Base-by-base conservation (phyloP, 1,140 invertebrate genomes). In the Zaprionus capensis region DNA sequence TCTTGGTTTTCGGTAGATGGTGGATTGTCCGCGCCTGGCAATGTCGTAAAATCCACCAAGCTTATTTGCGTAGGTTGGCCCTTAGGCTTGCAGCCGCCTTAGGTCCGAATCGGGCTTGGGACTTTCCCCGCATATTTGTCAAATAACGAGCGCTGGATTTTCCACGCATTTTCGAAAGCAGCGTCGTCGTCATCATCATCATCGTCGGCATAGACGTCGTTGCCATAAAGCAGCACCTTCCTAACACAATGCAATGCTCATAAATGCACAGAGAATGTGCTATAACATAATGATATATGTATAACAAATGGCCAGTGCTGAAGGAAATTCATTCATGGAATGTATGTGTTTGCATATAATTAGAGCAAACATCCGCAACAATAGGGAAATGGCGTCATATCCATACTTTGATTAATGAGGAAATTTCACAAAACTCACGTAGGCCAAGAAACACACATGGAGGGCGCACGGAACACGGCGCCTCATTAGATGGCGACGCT, bases 11-110 rank as follows among this genome's bases (percentile, higher is more conserved):
- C 36, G 51, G 62, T 71, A 64, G 58, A 55, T 59, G 65, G 44
- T 53, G 62, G 57, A 34, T 71, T 55, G 46, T 49, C 46, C 51
- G 62, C 58, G 68, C 51, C 61, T 62, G 65, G 57, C 34, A 44
- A 41, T 65, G 14, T 66, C 70, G 67, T 84, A 81, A 79, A 83
- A 80, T 82, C 70, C 68, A 63, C 53, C 53, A 51, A 88, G 85
- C 85, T 88, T 84, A 90, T 87, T 84, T 87, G 81, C 81, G 78
- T 90, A 90, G 84, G 84, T 75, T 81, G 68, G 71, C 82, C 70
- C 70, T 87, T 86, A 80, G 83, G 73, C 70, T 71, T 81, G 78
- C 84, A 84, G 81, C 81, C 84, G 81, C 78, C 75, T 55, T 66
- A 66, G 66, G 44, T 70, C 26, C 64, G 66, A 44, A 49, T 34